Base-by-base conservation (phyloP, 53 echinoderm and acorn worm species). In the Antedon mediterranea region DNA sequence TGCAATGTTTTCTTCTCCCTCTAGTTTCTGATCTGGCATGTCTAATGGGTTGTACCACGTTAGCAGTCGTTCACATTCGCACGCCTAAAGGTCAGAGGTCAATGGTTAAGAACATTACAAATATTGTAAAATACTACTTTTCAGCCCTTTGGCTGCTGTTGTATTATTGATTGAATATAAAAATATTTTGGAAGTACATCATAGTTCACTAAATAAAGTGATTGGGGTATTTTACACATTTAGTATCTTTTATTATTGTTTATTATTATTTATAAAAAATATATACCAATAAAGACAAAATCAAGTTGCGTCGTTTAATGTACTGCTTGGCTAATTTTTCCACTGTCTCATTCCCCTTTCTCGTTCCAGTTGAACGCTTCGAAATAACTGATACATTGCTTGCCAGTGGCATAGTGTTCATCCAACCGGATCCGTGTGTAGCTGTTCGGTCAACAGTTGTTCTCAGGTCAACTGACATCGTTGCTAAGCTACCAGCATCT, bases 31-130 rank as follows among this genome's bases (percentile, higher is more conserved):
- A 80, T 92, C 92, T n/a, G 83, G 88, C 26, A 81, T 75, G 31
- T 89, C 87, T 79, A 92, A 79, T 0, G 92, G 97, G 72, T 95
- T 89, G 80, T 83, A 87, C 91, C 95, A 95, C 31, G 89, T 87
- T 29, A 87, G 87, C 26, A 95, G 80, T 41, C 95, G 82, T 81
- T 95, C 95, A 44, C 91, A 87, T 85, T 95, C 95, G 86, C 89
- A 89, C 30, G 89, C 91, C 94, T 94, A 72, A 31, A 33, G 41
- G 9, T 71, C 37, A 37, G 11, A 37, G 37, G 11, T 11, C 4
- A 37, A 37, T 37, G 11, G 37, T 37, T 6, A 37, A 37, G 11
- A 37, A 37, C 4, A 37, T 4, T 6, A 37, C 11, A 11, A 37
- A 37, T 11, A 37, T n/a, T n/a, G n/a, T n/a, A n/a, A n/a, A n/a